Evolutionary conservation across 2,113 vertebrate species (phyloP).

Genomic region (Echinops telfairi): DNA sequence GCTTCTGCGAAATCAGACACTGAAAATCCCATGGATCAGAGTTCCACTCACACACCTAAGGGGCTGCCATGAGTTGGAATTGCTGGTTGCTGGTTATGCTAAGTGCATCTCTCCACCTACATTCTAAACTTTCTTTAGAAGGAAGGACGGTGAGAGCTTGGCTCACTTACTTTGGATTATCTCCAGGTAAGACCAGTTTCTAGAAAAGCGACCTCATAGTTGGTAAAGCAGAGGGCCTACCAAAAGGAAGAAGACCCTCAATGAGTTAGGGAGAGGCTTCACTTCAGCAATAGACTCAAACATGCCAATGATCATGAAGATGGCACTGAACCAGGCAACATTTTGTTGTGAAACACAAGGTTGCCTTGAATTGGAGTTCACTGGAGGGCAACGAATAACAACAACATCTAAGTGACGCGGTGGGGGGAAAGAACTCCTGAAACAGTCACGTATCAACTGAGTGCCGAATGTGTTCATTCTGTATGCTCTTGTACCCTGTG

Average conservation of each 20-base stretch:
- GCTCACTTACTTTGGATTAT: not conserved
- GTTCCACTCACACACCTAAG: not conserved
- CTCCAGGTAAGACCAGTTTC: not conserved
- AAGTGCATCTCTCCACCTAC: not conserved
- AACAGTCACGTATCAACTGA: not conserved
- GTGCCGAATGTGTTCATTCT: accelerated
- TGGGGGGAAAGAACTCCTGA: not conserved
- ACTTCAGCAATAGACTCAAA: not conserved
- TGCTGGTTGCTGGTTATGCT: not conserved
- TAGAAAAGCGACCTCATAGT: not conserved
- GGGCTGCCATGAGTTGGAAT: not conserved
- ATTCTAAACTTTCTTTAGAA: not conserved
- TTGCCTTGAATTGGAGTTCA: not conserved
- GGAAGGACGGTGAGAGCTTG: not conserved
- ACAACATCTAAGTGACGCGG: accelerated
- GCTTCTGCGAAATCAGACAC: not conserved
- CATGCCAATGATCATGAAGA: not conserved
- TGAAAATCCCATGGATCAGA: not conserved
- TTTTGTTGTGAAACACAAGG: not conserved
- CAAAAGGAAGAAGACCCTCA: not conserved
- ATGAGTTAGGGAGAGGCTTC: too few relatives aligned
- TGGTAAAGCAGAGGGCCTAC: not conserved
- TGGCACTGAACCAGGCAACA: not conserved
- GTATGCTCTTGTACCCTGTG: not conserved
- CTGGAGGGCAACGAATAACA: not conserved